These are phyloP conservation scores for Procavia capensis DNA, from an alignment of 2,113 vertebrate species.

Conservation along the genomic window DNA sequence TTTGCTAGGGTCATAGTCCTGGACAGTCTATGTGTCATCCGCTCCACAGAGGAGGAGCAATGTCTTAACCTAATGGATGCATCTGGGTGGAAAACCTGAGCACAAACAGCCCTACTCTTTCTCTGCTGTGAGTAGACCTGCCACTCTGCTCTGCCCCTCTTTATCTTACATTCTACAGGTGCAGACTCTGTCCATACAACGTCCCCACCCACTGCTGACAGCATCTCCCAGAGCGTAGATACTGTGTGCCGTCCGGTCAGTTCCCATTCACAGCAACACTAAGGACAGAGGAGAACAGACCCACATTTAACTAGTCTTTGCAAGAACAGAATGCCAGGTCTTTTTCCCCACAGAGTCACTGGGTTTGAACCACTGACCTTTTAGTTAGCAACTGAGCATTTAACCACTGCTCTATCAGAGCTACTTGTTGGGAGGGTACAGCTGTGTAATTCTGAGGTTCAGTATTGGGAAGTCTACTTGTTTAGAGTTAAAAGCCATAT, in stretches of 20 bases:
- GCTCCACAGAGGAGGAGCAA: neutral
- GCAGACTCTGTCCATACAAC: neutral
- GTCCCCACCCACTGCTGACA: neutral
- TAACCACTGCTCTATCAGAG: no score
- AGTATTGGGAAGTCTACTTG: neutral
- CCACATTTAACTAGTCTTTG: no score
- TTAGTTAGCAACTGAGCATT: neutral
- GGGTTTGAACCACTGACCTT: neutral
- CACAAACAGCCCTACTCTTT: neutral
- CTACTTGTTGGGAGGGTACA: neutral
- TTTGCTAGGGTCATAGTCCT: fast-evolving
- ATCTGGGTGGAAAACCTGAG: neutral
- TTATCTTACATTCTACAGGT: neutral
- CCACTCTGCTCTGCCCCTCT: neutral
- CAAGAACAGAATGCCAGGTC: neutral
- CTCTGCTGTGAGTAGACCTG: neutral
- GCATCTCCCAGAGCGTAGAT: neutral
- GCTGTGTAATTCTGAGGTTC: neutral
- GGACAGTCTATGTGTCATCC: neutral
- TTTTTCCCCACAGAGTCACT: neutral
- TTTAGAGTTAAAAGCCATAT: neutral
- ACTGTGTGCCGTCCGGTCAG: neutral
- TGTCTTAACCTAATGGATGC: neutral
- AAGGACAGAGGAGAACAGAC: neutral
- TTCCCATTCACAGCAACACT: neutral